Percentiles rank a stretch among this genome's conserved stretches.
phyloP scores from a whole-genome alignment of 2,888 invertebrate genomes.

The Alloscopus bannaensis region DNA sequence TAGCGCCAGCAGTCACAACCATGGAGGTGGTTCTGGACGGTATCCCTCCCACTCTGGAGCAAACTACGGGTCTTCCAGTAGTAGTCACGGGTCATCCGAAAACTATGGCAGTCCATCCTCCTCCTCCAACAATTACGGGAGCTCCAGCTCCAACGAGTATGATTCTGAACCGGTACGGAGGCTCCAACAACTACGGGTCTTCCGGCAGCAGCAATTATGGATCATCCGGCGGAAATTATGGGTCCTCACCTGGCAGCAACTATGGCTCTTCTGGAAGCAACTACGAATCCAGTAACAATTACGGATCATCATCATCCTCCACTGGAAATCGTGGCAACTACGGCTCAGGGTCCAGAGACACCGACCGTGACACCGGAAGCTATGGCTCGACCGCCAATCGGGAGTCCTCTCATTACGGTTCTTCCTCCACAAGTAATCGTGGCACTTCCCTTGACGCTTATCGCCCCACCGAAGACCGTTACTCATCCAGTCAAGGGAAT shows the following conservation, averaged over 20 bases:
- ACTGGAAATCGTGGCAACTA: constrained; percentile 12
- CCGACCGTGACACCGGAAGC: neutral
- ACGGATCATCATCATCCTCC: constrained; percentile 13
- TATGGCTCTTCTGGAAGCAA: constrained; percentile 3
- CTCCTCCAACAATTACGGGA: constrained; percentile 2
- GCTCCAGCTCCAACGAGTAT: constrained; percentile 1
- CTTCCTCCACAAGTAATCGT: neutral
- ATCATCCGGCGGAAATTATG: neutral
- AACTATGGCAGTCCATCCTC: constrained; percentile 10
- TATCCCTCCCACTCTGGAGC: constrained; percentile 11
- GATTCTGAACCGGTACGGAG: neutral
- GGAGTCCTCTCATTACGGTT: neutral
- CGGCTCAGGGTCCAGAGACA: constrained; percentile 9
- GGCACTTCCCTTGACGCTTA: constrained; percentile 6
- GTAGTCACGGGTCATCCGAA: neutral
- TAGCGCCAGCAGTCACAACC: constrained; percentile 17
- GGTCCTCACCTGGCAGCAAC: neutral
- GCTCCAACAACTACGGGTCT: neutral
- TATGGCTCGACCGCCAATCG: constrained; percentile 17
- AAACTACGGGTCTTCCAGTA: constrained; percentile 5
- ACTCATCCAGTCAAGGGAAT: neutral
- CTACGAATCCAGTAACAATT: neutral
- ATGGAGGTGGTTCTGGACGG: constrained; percentile 18
- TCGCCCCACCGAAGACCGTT: constrained; percentile 20
- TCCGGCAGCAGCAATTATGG: constrained; percentile 9